Conservation (phyloP, 1,140 invertebrate genomes). For the Aricia agestis region DNA sequence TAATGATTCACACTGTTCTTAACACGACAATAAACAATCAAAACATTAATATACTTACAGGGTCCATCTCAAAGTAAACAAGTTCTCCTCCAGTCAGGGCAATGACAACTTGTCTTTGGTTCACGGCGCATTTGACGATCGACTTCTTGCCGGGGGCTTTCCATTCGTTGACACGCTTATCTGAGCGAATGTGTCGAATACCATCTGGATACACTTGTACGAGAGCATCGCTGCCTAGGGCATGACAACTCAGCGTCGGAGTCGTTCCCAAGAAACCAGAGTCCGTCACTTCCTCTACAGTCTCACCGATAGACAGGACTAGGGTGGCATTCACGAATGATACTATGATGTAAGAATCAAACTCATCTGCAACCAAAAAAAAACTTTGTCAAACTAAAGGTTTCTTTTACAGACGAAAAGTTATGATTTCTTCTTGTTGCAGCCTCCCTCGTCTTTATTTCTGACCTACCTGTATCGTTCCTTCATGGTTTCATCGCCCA, state of each 20-base stretch:
- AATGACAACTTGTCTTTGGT: slow-evolving; percentile 98
- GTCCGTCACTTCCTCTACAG: slow-evolving; percentile 99
- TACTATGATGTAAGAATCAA: slow-evolving; percentile 99
- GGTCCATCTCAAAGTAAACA: slow-evolving; percentile 99
- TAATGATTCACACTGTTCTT: no score
- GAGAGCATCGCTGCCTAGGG: slow-evolving; percentile 97
- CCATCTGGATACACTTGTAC: slow-evolving; percentile 99
- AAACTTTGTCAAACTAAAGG: slow-evolving; percentile 38
- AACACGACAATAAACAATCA: no score
- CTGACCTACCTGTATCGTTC: slow-evolving; percentile 66
- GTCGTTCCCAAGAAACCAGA: slow-evolving; percentile 99
- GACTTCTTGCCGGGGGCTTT: slow-evolving; percentile 98
- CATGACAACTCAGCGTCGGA: slow-evolving; percentile 96
- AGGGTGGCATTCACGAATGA: slow-evolving; percentile 99
- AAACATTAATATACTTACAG: slow-evolving; percentile 80
- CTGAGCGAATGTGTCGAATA: slow-evolving; percentile 97
- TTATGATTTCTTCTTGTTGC: slow-evolving; percentile 38
- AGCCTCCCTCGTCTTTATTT: slow-evolving; percentile 43
- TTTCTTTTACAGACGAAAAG: slow-evolving; percentile 18
- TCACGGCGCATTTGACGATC: slow-evolving; percentile 98
- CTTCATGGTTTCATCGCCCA: slow-evolving; percentile 60
- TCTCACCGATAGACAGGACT: slow-evolving; percentile 99
- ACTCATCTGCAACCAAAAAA: slow-evolving; percentile 92
- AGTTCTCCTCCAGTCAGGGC: slow-evolving; percentile 97
- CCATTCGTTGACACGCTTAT: slow-evolving; percentile 99